Evolutionary conservation across 2,113 vertebrate species (phyloP).

Genomic region (Varanus salvator): DNA sequence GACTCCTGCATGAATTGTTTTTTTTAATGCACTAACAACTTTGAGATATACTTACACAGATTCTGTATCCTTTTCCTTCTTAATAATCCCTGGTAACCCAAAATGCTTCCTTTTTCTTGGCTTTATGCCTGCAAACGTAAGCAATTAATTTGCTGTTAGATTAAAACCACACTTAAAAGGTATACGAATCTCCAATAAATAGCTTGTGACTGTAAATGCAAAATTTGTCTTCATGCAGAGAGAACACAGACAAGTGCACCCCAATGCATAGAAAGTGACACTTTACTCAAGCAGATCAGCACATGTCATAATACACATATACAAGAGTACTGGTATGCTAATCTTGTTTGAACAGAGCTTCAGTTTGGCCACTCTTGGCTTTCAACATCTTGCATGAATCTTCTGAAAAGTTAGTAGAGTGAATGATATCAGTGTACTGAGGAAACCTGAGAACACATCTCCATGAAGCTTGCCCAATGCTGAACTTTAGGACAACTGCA

Average conservation of each 20-base stretch:
- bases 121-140: slow-evolving; percentile 82
- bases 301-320: background rate
- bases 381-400: too few relatives aligned
- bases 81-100: slow-evolving; percentile 90
- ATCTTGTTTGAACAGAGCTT: background rate
- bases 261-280: background rate
- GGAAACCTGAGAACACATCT: background rate
- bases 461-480: background rate
- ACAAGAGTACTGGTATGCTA: background rate
- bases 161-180: slow-evolving; percentile 15
- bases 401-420: background rate
- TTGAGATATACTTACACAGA: slow-evolving; percentile 86
- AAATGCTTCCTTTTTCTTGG: slow-evolving; percentile 93
- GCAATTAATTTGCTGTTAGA: slow-evolving; percentile 53
- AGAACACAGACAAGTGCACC: background rate
- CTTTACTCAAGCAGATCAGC: background rate
- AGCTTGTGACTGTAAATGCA: background rate
- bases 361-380: background rate
- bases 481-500: background rate
- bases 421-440: background rate
- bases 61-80: slow-evolving; percentile 95
- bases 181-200: background rate
- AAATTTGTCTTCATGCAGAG: background rate
- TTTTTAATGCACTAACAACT: background rate
- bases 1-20: background rate